phyloP scores from a whole-genome alignment of 92 coral and sea anemone genomes.

The Porites lobata region DNA sequence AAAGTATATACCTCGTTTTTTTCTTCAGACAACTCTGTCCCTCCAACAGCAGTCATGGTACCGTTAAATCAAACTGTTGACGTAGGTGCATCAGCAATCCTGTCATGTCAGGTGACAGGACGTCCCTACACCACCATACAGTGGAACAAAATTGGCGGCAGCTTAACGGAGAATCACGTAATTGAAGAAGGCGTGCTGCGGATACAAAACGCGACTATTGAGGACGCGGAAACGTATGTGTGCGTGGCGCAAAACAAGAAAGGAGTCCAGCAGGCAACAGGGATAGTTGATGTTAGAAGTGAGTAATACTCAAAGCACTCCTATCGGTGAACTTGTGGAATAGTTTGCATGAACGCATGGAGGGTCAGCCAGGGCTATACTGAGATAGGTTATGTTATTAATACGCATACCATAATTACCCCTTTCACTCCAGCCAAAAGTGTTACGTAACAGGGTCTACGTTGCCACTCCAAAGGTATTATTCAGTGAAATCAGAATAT shows the following conservation, averaged over 20 bases:
- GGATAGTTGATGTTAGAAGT: constrained; percentile 80
- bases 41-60: constrained; percentile 81
- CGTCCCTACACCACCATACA: constrained; percentile 73
- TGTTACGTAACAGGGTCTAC: neutral
- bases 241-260: constrained; percentile 90
- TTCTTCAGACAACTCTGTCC: constrained; percentile 66
- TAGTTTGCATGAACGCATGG: neutral
- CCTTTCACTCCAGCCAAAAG: neutral
- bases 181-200: constrained; percentile 64
- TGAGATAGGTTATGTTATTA: neutral
- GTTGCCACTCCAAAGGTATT: neutral
- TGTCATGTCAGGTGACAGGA: constrained; percentile 88
- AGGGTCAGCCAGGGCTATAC: neutral
- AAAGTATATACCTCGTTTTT: neutral
- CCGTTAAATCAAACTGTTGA: constrained; percentile 81
- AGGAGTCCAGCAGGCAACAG: constrained; percentile 91
- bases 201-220: constrained; percentile 69
- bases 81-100: constrained; percentile 69
- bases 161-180: constrained; percentile 70
- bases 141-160: constrained; percentile 93
- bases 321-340: neutral
- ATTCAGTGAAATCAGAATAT: neutral
- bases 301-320: constrained; percentile 33
- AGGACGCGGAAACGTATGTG: constrained; percentile 91
- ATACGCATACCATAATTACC: neutral